phyloP scores from a whole-genome alignment of 2,113 vertebrate genomes.

The Oxyruncus cristatus region DNA sequence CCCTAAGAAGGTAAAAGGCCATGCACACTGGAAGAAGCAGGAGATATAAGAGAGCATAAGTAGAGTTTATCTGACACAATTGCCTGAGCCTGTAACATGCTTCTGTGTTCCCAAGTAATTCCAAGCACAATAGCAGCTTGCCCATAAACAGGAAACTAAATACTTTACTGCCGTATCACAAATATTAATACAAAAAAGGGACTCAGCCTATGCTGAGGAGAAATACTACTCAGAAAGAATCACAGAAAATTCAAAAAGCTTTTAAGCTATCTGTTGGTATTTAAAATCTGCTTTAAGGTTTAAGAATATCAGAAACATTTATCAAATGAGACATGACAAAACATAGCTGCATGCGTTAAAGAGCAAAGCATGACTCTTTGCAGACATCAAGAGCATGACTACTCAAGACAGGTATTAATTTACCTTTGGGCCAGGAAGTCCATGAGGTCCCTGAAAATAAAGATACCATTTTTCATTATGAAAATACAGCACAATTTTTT shows the following conservation, averaged over 20 bases:
- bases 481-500: background rate
- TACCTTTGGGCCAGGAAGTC: slow-evolving; percentile 96
- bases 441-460: slow-evolving; percentile 92
- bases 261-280: background rate
- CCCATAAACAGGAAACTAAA: background rate
- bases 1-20: background rate
- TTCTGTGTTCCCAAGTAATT: background rate
- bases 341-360: slow-evolving; percentile 67
- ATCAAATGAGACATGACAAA: slow-evolving; percentile 63
- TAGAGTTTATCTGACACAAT: background rate
- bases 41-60: background rate
- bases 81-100: background rate
- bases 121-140: background rate
- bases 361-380: slow-evolving; percentile 27
- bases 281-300: slow-evolving; percentile 79
- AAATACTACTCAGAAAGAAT: background rate
- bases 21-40: background rate
- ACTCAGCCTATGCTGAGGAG: background rate
- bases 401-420: slow-evolving; percentile 19
- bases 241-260: background rate
- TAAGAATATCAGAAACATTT: slow-evolving; percentile 67
- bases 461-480: slow-evolving; percentile 27
- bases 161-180: background rate
- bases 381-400: background rate
- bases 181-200: background rate